Base-by-base conservation (phyloP, 2,888 invertebrate species). In the Lydus trimaculatus region DNA sequence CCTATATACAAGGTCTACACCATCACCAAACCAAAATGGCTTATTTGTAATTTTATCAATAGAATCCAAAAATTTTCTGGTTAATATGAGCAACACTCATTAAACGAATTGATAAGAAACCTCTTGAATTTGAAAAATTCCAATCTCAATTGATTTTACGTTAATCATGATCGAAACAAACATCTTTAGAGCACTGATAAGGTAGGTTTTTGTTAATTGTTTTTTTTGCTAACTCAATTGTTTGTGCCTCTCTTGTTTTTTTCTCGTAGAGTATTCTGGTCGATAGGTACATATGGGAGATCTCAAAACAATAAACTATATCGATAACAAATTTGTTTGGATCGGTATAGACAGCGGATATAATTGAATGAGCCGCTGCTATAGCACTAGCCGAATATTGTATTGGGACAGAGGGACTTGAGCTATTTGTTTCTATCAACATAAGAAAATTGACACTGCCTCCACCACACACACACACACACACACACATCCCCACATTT, bases 331-430 rank as follows among this genome's bases (percentile, higher is more conserved):
- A 77, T 76, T 76, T 68, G 72, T 68, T 64, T 15, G 71, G 73
- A 73, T 74, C 76, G 75, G 67, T 65, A 71, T 66, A 73, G 79
- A 79, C 76, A 79, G 78, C 71, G 74, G 73, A 75, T 75, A 77
- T 81, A 80, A 81, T 80, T 81, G 81, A 81, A 81, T 80, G 78
- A 75, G 78, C 75, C 79, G 76, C 77, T 72, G 61, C 52, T 23
- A 2, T 63, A 76, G 78, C 74, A 72, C 75, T 75, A 73, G 73
- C 72, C 74, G 79, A 78, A 83, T 84, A 84, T 84, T 84, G 84
- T 82, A 76, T 80, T 83, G 84, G 84, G 84, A 83, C 83, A 76
- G 76, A 78, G 84, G 84, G 84, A 84, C 81, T 77, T 68, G 69
- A 77, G 78, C 81, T 80, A 81, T 83, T 82, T 83, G 81, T 82